Evolutionary conservation across 2,888 invertebrate species (phyloP).

Genomic region (Microchrysa polita): DNA sequence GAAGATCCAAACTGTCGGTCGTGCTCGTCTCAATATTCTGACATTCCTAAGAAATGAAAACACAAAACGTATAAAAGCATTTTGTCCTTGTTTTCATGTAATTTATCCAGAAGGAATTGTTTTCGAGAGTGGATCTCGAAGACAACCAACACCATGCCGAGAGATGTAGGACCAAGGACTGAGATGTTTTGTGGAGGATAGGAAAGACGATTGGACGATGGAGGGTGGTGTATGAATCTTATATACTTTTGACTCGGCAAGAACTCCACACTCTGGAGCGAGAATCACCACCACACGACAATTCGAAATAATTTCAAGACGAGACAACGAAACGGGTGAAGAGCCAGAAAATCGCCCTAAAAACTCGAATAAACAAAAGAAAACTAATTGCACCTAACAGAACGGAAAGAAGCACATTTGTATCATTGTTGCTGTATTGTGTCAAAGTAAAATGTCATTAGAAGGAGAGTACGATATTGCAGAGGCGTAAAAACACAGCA

Average conservation of each 20-base stretch:
- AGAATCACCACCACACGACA: too few species aligned
- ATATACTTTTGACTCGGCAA: neutral
- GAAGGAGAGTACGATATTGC: slow-evolving; percentile 1
- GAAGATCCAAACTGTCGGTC: too few species aligned
- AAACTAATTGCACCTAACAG: slow-evolving; percentile 37
- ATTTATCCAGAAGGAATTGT: slow-evolving; percentile 21
- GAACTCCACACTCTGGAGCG: neutral
- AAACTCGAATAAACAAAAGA: slow-evolving; percentile 20
- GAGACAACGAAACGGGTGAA: neutral
- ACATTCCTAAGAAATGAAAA: neutral
- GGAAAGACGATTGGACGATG: too few species aligned
- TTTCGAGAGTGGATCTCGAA: neutral
- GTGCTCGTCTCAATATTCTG: too few species aligned
- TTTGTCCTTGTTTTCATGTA: slow-evolving; percentile 31
- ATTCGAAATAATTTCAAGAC: too few species aligned
- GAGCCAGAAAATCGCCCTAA: neutral
- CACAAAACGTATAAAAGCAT: slow-evolving; percentile 2
- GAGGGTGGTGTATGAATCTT: too few species aligned
- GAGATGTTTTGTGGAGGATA: too few species aligned
- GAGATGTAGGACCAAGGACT: neutral
- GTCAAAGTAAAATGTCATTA: slow-evolving; percentile 19
- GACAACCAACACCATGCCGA: neutral
- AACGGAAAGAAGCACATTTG: slow-evolving; percentile 33
- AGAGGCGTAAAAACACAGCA: neutral
- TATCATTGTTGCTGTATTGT: slow-evolving; percentile 33